Percentiles rank a stretch among this genome's conserved stretches.
Conservation (phyloP, 2,113 vertebrate genomes). For the Colossoma macropomum region DNA sequence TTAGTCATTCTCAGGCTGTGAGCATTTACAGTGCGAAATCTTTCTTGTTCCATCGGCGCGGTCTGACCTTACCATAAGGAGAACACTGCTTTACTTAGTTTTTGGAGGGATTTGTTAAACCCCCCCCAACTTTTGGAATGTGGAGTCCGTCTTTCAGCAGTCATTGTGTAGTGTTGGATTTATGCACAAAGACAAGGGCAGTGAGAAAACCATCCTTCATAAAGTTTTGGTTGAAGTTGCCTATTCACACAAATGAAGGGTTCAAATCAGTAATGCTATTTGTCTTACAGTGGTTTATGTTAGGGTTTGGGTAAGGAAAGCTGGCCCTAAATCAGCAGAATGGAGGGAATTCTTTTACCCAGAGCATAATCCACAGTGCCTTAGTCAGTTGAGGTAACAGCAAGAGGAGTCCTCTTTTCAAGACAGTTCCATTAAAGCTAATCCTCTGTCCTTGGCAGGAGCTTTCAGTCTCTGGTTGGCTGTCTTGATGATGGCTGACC, state of each 20-base stretch:
- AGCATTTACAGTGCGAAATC: too few relatives aligned
- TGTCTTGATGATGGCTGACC: not conserved
- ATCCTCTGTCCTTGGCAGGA: constrained; percentile 14
- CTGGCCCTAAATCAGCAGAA: not conserved
- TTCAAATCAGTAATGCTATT: not conserved
- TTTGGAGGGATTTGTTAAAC: too few relatives aligned
- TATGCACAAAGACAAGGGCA: not conserved
- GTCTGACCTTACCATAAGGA: not conserved
- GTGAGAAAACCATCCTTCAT: not conserved
- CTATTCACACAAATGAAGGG: not conserved
- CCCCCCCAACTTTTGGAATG: too few relatives aligned
- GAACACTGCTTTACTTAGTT: too few relatives aligned
- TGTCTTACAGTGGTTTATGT: not conserved
- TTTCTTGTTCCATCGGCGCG: too few relatives aligned
- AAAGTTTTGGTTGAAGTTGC: not conserved
- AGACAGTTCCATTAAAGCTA: constrained; percentile 21
- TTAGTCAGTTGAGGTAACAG: not conserved
- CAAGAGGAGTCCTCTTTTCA: constrained; percentile 13
- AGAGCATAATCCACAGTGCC: not conserved
- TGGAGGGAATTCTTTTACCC: not conserved
- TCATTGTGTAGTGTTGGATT: not conserved
- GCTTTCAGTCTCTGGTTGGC: not conserved
- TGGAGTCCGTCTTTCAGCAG: too few relatives aligned
- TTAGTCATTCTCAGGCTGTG: not conserved
- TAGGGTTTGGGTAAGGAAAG: not conserved